Conservation (phyloP, 2,797 vertebrate species). For the Sebastes trivittatus region DNA sequence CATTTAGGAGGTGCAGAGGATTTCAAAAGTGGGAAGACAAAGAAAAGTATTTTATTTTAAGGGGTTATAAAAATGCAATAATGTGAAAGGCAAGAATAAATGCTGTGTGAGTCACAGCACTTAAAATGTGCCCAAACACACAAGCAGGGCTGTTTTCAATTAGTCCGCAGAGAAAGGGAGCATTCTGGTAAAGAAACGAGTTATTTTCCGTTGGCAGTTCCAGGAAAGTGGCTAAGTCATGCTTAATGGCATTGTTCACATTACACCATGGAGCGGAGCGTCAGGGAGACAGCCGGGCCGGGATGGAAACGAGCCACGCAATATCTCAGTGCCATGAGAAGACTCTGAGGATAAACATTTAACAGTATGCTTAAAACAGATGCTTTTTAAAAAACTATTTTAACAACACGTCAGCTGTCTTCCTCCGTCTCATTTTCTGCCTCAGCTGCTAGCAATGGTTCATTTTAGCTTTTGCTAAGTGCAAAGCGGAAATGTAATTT, state of each 20-base stretch:
- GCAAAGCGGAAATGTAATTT: neutral
- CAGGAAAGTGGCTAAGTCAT: conserved; percentile 74
- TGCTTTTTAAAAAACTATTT: conserved; percentile 15
- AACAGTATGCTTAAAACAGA: conserved; percentile 31
- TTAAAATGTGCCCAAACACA: conserved; percentile 63
- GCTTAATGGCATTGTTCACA: conserved; percentile 73
- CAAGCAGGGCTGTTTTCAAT: conserved; percentile 73
- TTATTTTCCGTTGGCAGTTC: conserved; percentile 74
- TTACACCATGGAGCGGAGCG: conserved; percentile 56
- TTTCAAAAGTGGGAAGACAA: conserved; percentile 5
- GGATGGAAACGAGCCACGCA: conserved; percentile 34
- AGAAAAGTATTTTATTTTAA: conserved; percentile 29
- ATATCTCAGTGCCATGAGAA: conserved; percentile 34
- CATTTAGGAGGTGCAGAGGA: neutral
- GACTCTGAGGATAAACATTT: conserved; percentile 22
- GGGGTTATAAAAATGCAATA: conserved; percentile 32
- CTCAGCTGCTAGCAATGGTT: neutral
- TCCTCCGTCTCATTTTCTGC: conserved; percentile 1
- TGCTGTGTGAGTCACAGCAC: conserved; percentile 59
- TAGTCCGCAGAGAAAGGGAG: conserved; percentile 57
- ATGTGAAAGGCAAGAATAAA: conserved; percentile 42
- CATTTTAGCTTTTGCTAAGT: neutral
- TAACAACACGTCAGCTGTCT: conserved; percentile 18
- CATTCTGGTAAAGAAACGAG: conserved; percentile 70
- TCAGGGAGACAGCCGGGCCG: conserved; percentile 40